Conservation (phyloP, 2,888 invertebrate species). For the Aleiodes alternator region DNA sequence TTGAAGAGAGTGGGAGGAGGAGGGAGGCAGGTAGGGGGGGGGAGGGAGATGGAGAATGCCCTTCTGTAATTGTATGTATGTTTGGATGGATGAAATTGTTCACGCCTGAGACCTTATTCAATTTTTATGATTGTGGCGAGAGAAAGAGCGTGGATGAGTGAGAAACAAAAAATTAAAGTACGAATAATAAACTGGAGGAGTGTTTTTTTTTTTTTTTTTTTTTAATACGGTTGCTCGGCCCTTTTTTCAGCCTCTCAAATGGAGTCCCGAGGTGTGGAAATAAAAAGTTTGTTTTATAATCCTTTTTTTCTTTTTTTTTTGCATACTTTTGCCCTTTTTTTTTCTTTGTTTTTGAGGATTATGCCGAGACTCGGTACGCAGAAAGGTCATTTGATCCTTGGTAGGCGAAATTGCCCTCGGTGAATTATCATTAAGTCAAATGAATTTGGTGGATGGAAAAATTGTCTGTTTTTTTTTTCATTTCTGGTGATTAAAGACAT, state of each 20-base stretch:
- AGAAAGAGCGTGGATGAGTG: background rate
- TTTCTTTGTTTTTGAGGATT: background rate
- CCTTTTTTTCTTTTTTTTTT: background rate
- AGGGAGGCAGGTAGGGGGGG: conserved; percentile 38
- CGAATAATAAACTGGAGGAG: conserved; percentile 20
- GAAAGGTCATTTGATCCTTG: too few relatives aligned
- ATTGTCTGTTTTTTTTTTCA: too few relatives aligned
- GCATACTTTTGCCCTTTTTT: background rate
- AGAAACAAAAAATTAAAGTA: conserved; percentile 37
- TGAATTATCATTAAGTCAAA: too few relatives aligned
- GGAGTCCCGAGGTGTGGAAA: background rate
- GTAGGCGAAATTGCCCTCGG: too few relatives aligned
- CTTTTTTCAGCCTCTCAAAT: conserved; percentile 2
- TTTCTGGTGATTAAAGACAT: too few relatives aligned
- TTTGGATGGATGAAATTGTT: conserved; percentile 39
- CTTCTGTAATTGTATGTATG: conserved; percentile 13
- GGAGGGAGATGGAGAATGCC: conserved; percentile 41
- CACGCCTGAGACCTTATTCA: conserved; percentile 38
- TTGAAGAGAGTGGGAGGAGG: conserved; percentile 28
- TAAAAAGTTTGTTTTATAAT: background rate
- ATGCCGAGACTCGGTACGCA: too few relatives aligned
- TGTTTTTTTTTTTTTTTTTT: conserved; percentile 4
- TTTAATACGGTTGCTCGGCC: background rate
- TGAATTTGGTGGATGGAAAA: too few relatives aligned
- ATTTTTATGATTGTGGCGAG: conserved; percentile 42